Evolutionary conservation across 2,888 invertebrate genomes (phyloP).

Genomic region (Busseola fusca): DNA sequence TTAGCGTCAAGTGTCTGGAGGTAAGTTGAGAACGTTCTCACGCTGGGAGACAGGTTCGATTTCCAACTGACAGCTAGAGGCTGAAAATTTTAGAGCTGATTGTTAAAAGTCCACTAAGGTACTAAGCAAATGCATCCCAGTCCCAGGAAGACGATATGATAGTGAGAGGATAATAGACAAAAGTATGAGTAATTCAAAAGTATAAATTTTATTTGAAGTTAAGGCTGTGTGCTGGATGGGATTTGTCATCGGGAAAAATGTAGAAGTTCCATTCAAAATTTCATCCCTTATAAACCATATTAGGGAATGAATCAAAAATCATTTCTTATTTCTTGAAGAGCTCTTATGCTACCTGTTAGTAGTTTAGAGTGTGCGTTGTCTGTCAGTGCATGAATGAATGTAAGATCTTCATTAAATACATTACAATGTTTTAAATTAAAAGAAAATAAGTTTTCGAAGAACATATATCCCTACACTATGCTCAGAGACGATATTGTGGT

Average conservation of each 20-base stretch:
- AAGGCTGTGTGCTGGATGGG: background rate
- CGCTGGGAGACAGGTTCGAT: constrained; percentile 29
- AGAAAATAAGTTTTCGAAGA: too few relatives aligned
- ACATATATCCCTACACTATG: background rate
- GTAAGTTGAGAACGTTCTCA: constrained; percentile 53
- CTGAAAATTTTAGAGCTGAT: background rate
- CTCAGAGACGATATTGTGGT: background rate
- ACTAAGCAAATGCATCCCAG: background rate
- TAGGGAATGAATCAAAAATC: too few relatives aligned
- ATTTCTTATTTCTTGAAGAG: background rate
- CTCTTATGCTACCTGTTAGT: background rate
- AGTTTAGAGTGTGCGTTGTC: background rate
- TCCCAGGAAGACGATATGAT: too few relatives aligned
- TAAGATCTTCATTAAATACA: background rate
- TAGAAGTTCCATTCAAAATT: too few relatives aligned
- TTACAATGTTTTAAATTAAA: background rate
- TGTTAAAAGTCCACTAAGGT: background rate
- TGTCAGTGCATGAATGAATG: background rate
- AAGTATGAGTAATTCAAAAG: background rate
- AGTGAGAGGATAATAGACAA: too few relatives aligned
- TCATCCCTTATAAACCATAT: too few relatives aligned
- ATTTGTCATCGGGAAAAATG: background rate
- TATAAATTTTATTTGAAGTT: background rate
- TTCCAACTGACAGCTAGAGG: constrained; percentile 16
- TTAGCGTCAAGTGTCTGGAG: constrained; percentile 44